These are phyloP conservation scores for Drosophila albomicans DNA, from an alignment of 1,140 invertebrate genomes.

Conservation along the genomic window DNA sequence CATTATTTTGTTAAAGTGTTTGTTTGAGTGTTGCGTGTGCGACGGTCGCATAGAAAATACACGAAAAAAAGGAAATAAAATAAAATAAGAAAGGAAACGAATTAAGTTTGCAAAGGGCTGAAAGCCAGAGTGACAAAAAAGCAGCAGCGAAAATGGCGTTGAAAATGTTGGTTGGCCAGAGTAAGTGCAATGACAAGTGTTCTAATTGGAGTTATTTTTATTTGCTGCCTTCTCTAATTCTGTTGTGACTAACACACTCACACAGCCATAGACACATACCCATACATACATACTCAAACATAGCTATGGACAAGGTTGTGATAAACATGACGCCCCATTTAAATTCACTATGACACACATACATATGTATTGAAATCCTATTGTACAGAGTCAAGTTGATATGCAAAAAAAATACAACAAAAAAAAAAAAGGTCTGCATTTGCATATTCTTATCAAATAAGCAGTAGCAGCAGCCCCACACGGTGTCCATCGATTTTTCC, in stretches of 20 bases:
- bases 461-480: not conserved
- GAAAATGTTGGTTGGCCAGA: constrained; percentile 79
- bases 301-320: constrained; percentile 23
- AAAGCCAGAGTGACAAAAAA: constrained; percentile 8
- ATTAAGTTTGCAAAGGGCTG: constrained; percentile 9
- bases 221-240: not conserved
- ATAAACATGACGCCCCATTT: constrained; percentile 50
- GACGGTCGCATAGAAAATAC: constrained; percentile 27
- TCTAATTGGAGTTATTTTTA: constrained; percentile 18
- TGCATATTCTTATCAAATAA: constrained; percentile 53
- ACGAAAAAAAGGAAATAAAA: not conserved
- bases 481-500: constrained; percentile 46
- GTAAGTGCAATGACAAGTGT: constrained; percentile 56
- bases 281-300: constrained; percentile 6
- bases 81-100: constrained; percentile 12
- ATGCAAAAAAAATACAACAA: constrained; percentile 11
- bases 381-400: not conserved
- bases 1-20: constrained; percentile 12
- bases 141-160: constrained; percentile 65
- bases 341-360: constrained; percentile 4
- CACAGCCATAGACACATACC: constrained; percentile 6
- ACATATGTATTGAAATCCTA: not conserved
- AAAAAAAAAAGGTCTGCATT: constrained; percentile 4
- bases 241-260: constrained; percentile 45
- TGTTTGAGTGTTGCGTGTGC: constrained; percentile 50